A percentile compares a stretch with the other conserved stretches of the same genome.
Evolutionary conservation across 2,888 invertebrate species (phyloP).

Genomic region (Leucania comma): DNA sequence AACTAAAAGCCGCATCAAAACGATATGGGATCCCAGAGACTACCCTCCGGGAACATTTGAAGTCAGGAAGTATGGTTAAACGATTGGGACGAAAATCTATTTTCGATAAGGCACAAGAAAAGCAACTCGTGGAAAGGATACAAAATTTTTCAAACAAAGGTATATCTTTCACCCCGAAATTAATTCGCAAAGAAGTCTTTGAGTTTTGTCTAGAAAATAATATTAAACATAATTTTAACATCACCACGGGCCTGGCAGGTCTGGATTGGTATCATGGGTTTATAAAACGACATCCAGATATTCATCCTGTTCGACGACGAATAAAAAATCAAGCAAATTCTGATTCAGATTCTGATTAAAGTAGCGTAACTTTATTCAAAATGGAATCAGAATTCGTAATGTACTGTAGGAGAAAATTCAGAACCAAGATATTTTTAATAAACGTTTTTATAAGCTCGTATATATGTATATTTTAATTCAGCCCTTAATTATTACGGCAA

Average conservation of each 20-base stretch:
- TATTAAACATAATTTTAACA: slow-evolving; percentile 21
- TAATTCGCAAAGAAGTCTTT: slow-evolving; percentile 29
- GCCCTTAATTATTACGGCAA: not conserved
- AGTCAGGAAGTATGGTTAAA: slow-evolving; percentile 13
- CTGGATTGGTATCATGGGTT: slow-evolving; percentile 19
- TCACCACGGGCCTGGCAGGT: slow-evolving; percentile 29
- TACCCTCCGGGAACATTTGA: slow-evolving; percentile 29
- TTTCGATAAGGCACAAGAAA: slow-evolving; percentile 21
- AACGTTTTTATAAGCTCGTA: no score
- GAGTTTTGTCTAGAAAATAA: slow-evolving; percentile 22
- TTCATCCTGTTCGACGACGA: not conserved
- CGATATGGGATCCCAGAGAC: slow-evolving; percentile 14
- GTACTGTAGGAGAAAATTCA: not conserved
- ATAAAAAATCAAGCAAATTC: not conserved
- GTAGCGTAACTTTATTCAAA: not conserved
- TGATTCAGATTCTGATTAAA: not conserved
- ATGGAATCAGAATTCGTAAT: no score
- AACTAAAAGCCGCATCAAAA: not conserved
- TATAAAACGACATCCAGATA: slow-evolving; percentile 17
- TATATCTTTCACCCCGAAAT: not conserved
- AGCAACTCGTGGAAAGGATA: slow-evolving; percentile 15
- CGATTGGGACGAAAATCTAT: slow-evolving; percentile 5
- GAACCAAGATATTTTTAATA: not conserved
- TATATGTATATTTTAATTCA: not conserved
- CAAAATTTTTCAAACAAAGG: not conserved